Conservation (phyloP, 2,797 vertebrate species). For the Phrynocephalus guinanensis region DNA sequence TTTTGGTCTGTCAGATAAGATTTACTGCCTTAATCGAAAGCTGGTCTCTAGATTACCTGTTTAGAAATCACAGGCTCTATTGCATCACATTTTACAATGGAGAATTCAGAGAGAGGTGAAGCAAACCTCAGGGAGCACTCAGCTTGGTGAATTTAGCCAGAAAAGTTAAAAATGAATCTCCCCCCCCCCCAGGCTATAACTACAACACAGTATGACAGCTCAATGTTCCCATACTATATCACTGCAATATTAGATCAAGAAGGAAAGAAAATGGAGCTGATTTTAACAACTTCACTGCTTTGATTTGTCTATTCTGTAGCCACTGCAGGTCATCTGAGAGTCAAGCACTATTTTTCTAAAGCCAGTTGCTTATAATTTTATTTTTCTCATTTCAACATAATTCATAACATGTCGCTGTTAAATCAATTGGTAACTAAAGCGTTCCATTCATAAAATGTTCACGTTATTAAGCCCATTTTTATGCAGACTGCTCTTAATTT, state of each 20-base stretch:
- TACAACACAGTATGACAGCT: neutral
- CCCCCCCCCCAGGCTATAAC: neutral
- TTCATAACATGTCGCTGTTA: neutral
- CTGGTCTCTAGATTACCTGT: neutral
- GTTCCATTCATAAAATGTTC: no score
- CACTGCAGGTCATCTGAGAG: neutral
- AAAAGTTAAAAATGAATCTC: slow-evolving; percentile 16
- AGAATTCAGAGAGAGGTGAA: neutral
- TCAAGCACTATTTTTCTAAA: rapidly evolving
- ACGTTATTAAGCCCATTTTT: neutral
- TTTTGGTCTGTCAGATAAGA: slow-evolving; percentile 36
- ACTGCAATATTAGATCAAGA: slow-evolving; percentile 13
- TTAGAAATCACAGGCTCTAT: slow-evolving; percentile 6
- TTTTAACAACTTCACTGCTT: neutral
- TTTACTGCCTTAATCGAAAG: slow-evolving; percentile 17
- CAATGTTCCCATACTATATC: neutral
- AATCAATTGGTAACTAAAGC: neutral
- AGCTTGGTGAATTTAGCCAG: neutral
- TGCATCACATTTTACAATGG: neutral
- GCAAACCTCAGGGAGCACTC: neutral
- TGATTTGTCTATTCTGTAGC: neutral
- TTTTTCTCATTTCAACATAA: neutral
- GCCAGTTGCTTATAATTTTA: neutral
- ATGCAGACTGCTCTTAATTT: neutral
- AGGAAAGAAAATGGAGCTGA: neutral